Conservation (phyloP, 1,140 invertebrate genomes). For the Microplitis mediator region DNA sequence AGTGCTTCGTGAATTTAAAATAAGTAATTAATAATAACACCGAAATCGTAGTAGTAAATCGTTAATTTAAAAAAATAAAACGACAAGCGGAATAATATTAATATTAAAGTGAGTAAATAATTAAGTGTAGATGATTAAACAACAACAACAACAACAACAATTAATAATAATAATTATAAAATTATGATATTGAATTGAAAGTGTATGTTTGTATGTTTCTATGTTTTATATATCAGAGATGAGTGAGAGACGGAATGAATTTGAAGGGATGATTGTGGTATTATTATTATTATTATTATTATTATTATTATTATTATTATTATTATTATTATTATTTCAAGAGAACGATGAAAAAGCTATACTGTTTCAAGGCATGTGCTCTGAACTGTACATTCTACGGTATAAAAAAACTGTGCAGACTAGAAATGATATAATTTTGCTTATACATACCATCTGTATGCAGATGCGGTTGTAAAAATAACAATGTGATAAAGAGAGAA, state of each 20-base stretch:
- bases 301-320: too few relatives aligned
- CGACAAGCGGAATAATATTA: conserved; percentile 4
- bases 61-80: conserved; percentile 24
- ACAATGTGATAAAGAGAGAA: too few relatives aligned
- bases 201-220: conserved; percentile 56
- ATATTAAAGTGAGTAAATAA: conserved; percentile 1
- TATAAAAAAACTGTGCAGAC: not conserved
- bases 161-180: conserved; percentile 20
- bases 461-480: too few relatives aligned
- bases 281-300: too few relatives aligned
- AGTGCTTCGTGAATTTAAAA: conserved; percentile 43
- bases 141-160: conserved; percentile 17
- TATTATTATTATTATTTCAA: not conserved
- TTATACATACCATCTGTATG: too few relatives aligned
- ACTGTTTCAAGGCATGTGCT: not conserved
- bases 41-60: conserved; percentile 21
- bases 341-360: not conserved
- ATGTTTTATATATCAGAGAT: conserved; percentile 48
- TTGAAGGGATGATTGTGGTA: not conserved
- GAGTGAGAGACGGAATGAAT: not conserved
- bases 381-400: not conserved
- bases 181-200: conserved; percentile 16
- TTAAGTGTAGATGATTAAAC: not conserved
- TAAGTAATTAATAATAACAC: conserved; percentile 6
- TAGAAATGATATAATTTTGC: too few relatives aligned